Conservation (phyloP, 2,113 vertebrate species). For the Hassar affinis region DNA sequence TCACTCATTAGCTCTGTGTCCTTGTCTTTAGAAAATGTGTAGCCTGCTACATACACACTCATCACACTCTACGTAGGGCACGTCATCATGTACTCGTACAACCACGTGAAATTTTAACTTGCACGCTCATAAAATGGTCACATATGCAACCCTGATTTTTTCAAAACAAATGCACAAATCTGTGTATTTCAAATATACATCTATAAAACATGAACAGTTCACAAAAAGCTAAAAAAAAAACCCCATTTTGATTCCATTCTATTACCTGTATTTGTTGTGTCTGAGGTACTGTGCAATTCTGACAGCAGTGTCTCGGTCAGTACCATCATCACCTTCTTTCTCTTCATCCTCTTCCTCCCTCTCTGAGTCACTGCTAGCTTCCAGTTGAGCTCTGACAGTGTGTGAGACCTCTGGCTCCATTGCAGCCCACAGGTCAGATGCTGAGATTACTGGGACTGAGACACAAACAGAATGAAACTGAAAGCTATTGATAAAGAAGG, state of each 20-base stretch:
- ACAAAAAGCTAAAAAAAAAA: background rate
- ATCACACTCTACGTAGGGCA: too few relatives aligned
- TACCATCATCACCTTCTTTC: constrained; percentile 49
- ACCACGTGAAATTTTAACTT: too few relatives aligned
- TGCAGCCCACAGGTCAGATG: constrained; percentile 87
- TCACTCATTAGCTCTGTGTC: too few relatives aligned
- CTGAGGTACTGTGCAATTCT: constrained; percentile 77
- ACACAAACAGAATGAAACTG: background rate
- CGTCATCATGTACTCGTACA: too few relatives aligned
- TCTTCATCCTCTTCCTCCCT: constrained; percentile 50
- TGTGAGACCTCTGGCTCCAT: constrained; percentile 87
- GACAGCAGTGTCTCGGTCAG: constrained; percentile 68
- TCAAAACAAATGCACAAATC: background rate
- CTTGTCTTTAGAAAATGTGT: too few relatives aligned
- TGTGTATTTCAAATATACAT: background rate
- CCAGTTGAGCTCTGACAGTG: constrained; percentile 72
- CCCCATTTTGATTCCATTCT: background rate
- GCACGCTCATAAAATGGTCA: too few relatives aligned
- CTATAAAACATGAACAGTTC: background rate
- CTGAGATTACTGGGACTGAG: constrained; percentile 71
- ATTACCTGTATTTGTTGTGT: constrained; percentile 87
- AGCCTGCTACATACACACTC: too few relatives aligned
- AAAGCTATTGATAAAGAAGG: background rate
- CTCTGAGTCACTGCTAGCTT: constrained; percentile 60
- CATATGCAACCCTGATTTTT: too few relatives aligned